Conservation (phyloP, 2,797 vertebrate genomes). For the Protosalanx chinensis region DNA sequence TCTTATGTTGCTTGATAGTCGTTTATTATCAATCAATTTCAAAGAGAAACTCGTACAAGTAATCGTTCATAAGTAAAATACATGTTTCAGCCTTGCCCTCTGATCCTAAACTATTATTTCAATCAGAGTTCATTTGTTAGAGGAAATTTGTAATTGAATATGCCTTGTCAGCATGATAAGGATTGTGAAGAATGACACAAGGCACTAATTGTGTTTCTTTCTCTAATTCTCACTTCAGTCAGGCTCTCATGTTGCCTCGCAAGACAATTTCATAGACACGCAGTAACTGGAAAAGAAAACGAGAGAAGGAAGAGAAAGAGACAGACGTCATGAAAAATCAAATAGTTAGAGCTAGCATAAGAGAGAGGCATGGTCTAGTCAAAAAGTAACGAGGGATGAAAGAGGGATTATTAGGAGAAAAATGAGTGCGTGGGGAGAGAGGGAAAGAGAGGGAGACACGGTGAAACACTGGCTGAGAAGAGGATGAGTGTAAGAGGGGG, state of each 20-base stretch:
- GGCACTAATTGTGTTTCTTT: slow-evolving; percentile 24
- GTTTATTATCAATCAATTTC: no score
- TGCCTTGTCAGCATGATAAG: slow-evolving; percentile 9
- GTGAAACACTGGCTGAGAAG: slow-evolving; percentile 20
- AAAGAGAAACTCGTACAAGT: no score
- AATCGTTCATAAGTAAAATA: no score
- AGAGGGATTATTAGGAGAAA: not conserved
- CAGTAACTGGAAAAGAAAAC: not conserved
- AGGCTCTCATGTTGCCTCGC: not conserved
- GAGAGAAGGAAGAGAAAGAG: slow-evolving; percentile 2
- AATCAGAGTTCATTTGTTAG: slow-evolving; percentile 22
- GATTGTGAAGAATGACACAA: slow-evolving; percentile 21
- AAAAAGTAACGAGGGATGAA: no score
- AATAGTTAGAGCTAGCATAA: no score
- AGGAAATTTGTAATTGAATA: no score
- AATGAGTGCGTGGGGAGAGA: not conserved
- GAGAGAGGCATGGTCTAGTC: no score
- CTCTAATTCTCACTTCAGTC: not conserved
- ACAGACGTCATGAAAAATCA: not conserved
- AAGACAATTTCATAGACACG: not conserved
- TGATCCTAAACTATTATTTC: not conserved
- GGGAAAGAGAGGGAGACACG: not conserved
- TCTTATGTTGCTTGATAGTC: no score
- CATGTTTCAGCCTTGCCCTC: not conserved
- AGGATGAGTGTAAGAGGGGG: slow-evolving; percentile 31